Percentiles rank a stretch among this genome's conserved stretches.
phyloP scores from a whole-genome alignment of 2,888 invertebrate genomes.

The Amblyjoppa fuscipennis region DNA sequence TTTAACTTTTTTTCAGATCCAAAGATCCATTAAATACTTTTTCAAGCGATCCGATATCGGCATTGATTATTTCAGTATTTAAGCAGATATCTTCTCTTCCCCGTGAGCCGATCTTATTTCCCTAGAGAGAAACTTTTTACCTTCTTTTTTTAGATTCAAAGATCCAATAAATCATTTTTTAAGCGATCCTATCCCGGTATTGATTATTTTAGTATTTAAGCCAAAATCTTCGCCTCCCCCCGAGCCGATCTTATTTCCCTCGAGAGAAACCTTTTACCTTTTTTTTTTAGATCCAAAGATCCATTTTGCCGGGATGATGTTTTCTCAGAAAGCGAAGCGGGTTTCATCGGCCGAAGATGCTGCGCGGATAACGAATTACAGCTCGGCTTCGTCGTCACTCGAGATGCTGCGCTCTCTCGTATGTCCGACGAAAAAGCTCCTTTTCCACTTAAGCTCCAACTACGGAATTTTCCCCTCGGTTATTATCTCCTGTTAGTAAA shows the following conservation, averaged over 20 bases:
- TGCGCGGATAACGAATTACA: slow-evolving; percentile 52
- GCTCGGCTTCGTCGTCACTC: slow-evolving; percentile 33
- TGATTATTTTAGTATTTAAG: too few species aligned
- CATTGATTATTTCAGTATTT: background rate
- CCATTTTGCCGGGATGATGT: slow-evolving; percentile 29
- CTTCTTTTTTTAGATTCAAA: background rate
- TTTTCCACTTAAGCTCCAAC: slow-evolving; percentile 30
- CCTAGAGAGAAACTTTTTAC: slow-evolving; percentile 20
- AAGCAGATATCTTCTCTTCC: too few species aligned
- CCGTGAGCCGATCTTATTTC: slow-evolving; percentile 4
- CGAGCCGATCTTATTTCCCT: too few species aligned
- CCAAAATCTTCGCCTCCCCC: too few species aligned
- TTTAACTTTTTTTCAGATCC: background rate
- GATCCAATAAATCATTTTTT: background rate
- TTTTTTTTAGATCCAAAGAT: background rate
- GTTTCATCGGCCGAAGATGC: slow-evolving; percentile 3
- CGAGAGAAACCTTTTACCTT: background rate
- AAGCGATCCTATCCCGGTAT: background rate
- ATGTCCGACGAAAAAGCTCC: slow-evolving; percentile 31
- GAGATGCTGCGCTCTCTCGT: slow-evolving; percentile 31
- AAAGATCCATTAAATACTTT: background rate
- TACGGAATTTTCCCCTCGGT: slow-evolving; percentile 10
- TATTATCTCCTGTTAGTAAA: slow-evolving; percentile 3
- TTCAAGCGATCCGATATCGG: background rate
- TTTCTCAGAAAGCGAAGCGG: slow-evolving; percentile 23